Evolutionary conservation across 2,797 vertebrate genomes (phyloP), one percentile per base, ranked within the genome.

Genomic region (Sandelia bainsii): DNA sequence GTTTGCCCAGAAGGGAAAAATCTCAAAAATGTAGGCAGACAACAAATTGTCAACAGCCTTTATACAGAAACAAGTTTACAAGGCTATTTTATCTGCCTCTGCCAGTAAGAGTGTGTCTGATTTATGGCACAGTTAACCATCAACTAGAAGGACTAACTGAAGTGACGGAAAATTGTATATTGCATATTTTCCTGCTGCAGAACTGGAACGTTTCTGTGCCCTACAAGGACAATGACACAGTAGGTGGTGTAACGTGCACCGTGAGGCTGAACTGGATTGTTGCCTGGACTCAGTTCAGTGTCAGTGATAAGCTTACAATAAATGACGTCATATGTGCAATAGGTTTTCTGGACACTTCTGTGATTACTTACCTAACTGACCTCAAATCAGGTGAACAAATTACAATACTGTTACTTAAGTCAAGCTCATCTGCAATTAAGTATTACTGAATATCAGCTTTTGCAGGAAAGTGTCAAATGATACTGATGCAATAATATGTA

Each of bases 61-160:
- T 29, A 56, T 56, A 52, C 29, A 56, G 40, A 75, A 69, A 37
- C 19, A 23, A 23, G 32, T 72, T 74, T 66, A 60, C 50, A 46
- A 40, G 20, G 6, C 23, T 71, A 13, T 67, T 78, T 69, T 79
- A 64, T 75, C 74, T 29, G 75, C 54, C 44, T 50, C 34, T 60
- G 65, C 10, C 58, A 67, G 56, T 59, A 79, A 66, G 22, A 51
- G 29, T 39, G 23, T 20, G 37, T 54, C 48, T 46, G 58, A 86
- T 86, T 87, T 84, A 87, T 82, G 53, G 77, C 62, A 50, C 7
- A 20, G 84, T 87, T 63, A 88, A 92, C 91, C 50, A 92, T 81
- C 66, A 71, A 79, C 85, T 44, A 34, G 12, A 65, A 67, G 50
- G 45, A 25, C 17, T 27, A 64, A 62, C 58, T 56, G 34, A 25